Percentiles rank a stretch among this genome's conserved stretches.
These are phyloP conservation scores for Lynx canadensis DNA, from an alignment of 2,113 vertebrate species.

Conservation along the genomic window DNA sequence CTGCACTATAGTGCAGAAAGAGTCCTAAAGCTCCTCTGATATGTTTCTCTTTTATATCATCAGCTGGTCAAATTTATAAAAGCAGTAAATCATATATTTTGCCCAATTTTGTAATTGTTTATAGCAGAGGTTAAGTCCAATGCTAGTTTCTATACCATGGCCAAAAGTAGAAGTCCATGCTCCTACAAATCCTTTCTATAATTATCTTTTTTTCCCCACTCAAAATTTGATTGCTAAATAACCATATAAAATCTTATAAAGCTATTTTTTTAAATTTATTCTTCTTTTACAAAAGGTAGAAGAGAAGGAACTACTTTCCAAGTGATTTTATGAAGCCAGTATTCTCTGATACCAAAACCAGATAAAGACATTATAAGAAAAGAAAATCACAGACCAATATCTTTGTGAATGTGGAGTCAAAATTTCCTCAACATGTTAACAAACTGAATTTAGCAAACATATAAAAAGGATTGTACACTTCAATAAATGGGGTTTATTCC, in stretches of 20 bases:
- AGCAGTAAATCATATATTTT: neutral
- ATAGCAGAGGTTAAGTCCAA: neutral
- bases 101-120: neutral
- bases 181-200: neutral
- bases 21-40: neutral
- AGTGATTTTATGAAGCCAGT: neutral
- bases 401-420: neutral
- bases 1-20: neutral
- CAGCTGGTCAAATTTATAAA: neutral
- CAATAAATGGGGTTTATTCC: neutral
- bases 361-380: neutral
- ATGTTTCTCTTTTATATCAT: neutral
- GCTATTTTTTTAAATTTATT: neutral
- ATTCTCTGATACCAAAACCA: neutral
- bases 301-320: neutral
- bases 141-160: neutral
- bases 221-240: slow-evolving; percentile 3
- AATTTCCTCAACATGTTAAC: neutral
- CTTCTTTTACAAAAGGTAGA: neutral
- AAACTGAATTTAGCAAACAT: neutral
- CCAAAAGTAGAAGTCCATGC: neutral
- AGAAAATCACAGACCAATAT: neutral
- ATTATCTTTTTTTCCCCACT: neutral
- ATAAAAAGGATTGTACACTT: neutral
- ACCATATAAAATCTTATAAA: neutral